A percentile compares a stretch with the other conserved stretches of the same genome.
phyloP scores from a whole-genome alignment of 92 coral and sea anemone genomes.

The Siderastrea radians region DNA sequence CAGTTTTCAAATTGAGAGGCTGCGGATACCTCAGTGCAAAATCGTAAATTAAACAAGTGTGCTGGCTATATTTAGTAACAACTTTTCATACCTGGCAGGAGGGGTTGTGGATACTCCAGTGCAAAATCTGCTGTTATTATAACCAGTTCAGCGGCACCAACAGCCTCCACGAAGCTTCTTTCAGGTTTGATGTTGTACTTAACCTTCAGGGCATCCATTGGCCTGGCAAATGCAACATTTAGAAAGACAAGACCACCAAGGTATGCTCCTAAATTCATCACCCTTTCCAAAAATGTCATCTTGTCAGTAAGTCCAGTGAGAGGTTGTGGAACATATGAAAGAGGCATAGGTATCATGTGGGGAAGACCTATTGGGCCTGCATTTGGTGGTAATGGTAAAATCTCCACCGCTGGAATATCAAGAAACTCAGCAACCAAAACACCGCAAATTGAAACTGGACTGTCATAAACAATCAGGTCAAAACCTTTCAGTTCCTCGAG shows the following conservation, averaged over 20 bases:
- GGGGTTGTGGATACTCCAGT: slow-evolving; percentile 78
- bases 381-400: slow-evolving; percentile 4
- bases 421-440: slow-evolving; percentile 34
- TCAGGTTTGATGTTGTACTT: slow-evolving; percentile 75
- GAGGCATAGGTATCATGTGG: slow-evolving; percentile 45
- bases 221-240: background rate
- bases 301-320: slow-evolving; percentile 27
- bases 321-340: slow-evolving; percentile 53
- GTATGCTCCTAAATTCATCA: slow-evolving; percentile 24
- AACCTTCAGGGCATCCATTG: slow-evolving; percentile 40
- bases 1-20: too few species aligned
- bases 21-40: too few species aligned
- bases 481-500: slow-evolving; percentile 25
- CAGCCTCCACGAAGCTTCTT: slow-evolving; percentile 47
- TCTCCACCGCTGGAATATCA: slow-evolving; percentile 37
- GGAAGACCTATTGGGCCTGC: background rate
- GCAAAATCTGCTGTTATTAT: slow-evolving; percentile 67
- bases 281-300: slow-evolving; percentile 51
- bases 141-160: slow-evolving; percentile 62
- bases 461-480: slow-evolving; percentile 45
- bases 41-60: too few species aligned
- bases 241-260: background rate
- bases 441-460: background rate
- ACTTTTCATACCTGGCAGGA: slow-evolving; percentile 69
- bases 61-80: too few species aligned